Evolutionary conservation across 2,888 invertebrate genomes (phyloP).

Genomic region (Tipula vernalis): DNA sequence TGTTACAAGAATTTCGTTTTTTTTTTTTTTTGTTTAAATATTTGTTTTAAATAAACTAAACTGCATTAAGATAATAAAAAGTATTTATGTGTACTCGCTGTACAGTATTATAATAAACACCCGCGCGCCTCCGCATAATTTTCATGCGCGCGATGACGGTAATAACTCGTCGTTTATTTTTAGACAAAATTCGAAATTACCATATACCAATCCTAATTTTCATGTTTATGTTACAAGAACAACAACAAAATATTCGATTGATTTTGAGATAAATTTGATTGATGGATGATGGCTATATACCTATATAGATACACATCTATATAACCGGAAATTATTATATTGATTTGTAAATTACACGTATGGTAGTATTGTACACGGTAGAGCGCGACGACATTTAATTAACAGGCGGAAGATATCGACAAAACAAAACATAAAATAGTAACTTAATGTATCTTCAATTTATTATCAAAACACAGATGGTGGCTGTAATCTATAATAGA

Average conservation of each 20-base stretch:
- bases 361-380: neutral
- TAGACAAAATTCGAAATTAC: neutral
- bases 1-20: neutral
- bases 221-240: neutral
- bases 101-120: neutral
- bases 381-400: neutral
- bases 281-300: neutral
- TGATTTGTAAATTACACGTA: neutral
- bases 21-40: neutral
- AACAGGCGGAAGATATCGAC: neutral
- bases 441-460: neutral
- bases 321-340: neutral
- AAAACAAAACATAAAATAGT: neutral
- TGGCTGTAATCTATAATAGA: neutral
- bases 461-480: neutral
- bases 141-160: neutral
- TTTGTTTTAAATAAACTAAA: neutral
- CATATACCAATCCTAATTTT: neutral
- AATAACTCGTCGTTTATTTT: neutral
- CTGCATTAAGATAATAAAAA: neutral
- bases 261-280: neutral
- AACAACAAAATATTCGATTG: neutral
- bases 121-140: neutral
- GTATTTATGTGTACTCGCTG: neutral
- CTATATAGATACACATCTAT: neutral